Evolutionary conservation across 2,888 invertebrate genomes (phyloP).

Genomic region (Agrenia bidenticulata): DNA sequence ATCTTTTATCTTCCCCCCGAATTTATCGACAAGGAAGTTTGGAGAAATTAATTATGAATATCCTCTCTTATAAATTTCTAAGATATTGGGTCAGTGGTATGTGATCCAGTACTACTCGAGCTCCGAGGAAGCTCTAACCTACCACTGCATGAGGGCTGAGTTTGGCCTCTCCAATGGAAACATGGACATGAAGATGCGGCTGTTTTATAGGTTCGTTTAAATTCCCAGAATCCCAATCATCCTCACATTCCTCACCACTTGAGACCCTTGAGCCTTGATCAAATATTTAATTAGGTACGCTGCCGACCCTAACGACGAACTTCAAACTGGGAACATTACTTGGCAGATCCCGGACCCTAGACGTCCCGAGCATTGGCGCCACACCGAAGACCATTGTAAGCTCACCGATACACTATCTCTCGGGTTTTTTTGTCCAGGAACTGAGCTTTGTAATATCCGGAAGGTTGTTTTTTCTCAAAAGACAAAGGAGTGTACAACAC

Average conservation of each 20-base stretch:
- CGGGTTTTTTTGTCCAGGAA: too few species aligned
- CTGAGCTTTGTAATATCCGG: background rate
- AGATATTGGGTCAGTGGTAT: slow-evolving; percentile 82
- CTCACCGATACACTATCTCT: background rate
- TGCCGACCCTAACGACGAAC: slow-evolving; percentile 50
- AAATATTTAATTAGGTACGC: slow-evolving; percentile 2
- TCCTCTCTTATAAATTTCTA: background rate
- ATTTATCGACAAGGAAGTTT: background rate
- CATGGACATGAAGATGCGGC: slow-evolving; percentile 79
- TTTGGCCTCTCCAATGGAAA: slow-evolving; percentile 55
- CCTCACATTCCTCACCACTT: too few species aligned
- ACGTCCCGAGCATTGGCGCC: slow-evolving; percentile 81
- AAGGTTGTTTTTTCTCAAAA: slow-evolving; percentile 54
- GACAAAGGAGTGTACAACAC: slow-evolving; percentile 88
- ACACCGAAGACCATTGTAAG: slow-evolving; percentile 78
- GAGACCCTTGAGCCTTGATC: background rate
- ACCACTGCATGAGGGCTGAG: slow-evolving; percentile 80
- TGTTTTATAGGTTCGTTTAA: slow-evolving; percentile 69
- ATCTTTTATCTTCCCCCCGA: too few species aligned
- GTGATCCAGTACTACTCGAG: slow-evolving; percentile 87
- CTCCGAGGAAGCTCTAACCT: slow-evolving; percentile 80
- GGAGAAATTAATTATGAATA: too few species aligned
- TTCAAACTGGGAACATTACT: slow-evolving; percentile 79
- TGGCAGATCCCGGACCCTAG: slow-evolving; percentile 75
- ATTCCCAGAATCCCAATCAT: background rate